These are phyloP conservation scores for Oryzias sinensis DNA, from an alignment of 2,797 vertebrate species.

Conservation along the genomic window DNA sequence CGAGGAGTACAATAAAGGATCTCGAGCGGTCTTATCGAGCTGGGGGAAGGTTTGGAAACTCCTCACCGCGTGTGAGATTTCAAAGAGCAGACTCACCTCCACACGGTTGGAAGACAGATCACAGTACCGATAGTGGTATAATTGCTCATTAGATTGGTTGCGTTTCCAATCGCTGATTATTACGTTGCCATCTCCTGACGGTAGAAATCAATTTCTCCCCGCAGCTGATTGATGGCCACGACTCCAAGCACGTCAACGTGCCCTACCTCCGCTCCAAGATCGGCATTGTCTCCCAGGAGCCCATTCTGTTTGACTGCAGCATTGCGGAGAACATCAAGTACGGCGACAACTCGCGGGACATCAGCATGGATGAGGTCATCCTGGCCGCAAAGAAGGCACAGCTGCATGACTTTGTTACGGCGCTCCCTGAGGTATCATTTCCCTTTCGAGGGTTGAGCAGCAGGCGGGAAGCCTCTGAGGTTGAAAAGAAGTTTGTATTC, in stretches of 20 bases:
- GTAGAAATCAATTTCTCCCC: slow-evolving; percentile 48
- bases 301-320: slow-evolving; percentile 84
- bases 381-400: slow-evolving; percentile 81
- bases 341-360: slow-evolving; percentile 78
- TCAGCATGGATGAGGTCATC: slow-evolving; percentile 79
- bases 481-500: not conserved
- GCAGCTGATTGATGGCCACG: slow-evolving; percentile 81
- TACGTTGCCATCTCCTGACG: slow-evolving; percentile 40
- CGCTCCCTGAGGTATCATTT: slow-evolving; percentile 77
- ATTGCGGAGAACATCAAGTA: slow-evolving; percentile 85
- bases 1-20: slow-evolving; percentile 19
- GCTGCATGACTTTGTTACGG: slow-evolving; percentile 84
- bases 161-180: slow-evolving; percentile 36
- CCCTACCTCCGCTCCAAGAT: slow-evolving; percentile 85
- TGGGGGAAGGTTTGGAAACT: slow-evolving; percentile 57
- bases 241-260: slow-evolving; percentile 70
- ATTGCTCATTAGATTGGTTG: slow-evolving; percentile 55
- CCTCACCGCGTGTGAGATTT: slow-evolving; percentile 30
- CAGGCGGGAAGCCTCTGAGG: not conserved
- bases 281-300: slow-evolving; percentile 87
- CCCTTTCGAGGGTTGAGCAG: not conserved
- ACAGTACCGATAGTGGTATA: slow-evolving; percentile 34
- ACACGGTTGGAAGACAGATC: slow-evolving; percentile 28
- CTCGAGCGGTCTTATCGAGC: slow-evolving; percentile 60
- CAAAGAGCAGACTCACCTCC: slow-evolving; percentile 53